A percentile compares a stretch with the other conserved stretches of the same genome.
These are phyloP conservation scores for Cacatua alba DNA, from an alignment of 2,113 vertebrate genomes.

Conservation along the genomic window DNA sequence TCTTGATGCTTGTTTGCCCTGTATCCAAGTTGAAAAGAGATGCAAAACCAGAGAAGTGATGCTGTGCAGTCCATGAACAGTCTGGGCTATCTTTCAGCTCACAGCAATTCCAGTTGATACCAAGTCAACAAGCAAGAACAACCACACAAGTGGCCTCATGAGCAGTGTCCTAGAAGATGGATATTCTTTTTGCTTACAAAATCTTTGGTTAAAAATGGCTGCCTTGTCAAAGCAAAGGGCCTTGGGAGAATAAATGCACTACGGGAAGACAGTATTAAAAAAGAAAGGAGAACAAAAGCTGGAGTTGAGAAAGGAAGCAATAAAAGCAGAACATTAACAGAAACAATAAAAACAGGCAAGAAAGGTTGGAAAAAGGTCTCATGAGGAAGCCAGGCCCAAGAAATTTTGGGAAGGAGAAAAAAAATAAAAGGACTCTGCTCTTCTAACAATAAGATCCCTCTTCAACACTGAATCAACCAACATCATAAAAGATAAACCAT, in stretches of 20 bases:
- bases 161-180: not conserved
- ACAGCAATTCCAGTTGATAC: not conserved
- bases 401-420: not conserved
- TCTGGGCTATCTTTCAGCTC: not conserved
- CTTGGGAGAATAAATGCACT: not conserved
- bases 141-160: not conserved
- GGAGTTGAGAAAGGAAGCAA: not conserved
- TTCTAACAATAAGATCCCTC: not conserved
- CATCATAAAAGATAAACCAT: not conserved
- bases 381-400: not conserved
- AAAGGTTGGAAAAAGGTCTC: not conserved
- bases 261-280: not conserved
- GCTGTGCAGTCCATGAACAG: not conserved
- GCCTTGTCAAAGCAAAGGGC: not conserved
- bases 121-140: not conserved
- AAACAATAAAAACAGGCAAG: not conserved
- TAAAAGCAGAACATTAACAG: slow-evolving; percentile 3
- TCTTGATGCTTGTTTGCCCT: not conserved
- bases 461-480: not conserved
- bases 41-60: not conserved
- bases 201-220: not conserved
- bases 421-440: not conserved
- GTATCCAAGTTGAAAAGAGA: not conserved
- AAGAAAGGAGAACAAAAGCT: not conserved
- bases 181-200: not conserved